phyloP scores from a whole-genome alignment of 2,888 invertebrate species.

The Gerris lacustris region DNA sequence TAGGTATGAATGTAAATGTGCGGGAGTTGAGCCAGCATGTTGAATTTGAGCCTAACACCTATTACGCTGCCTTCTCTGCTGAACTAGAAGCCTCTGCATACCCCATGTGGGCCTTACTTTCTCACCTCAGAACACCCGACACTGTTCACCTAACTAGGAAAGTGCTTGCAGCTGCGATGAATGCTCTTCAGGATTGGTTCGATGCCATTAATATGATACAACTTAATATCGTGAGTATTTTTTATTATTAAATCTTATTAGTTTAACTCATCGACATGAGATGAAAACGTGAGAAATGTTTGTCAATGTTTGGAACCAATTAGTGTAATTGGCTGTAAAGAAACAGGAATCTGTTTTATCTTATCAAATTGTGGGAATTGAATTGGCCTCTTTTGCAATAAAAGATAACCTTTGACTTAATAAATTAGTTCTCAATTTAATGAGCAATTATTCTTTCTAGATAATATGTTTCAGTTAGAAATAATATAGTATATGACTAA shows the following conservation, averaged over 20 bases:
- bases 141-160: constrained; percentile 58
- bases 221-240: constrained; percentile 50
- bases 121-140: constrained; percentile 63
- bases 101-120: constrained; percentile 94
- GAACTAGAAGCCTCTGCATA: constrained; percentile 94
- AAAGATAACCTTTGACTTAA: too few relatives aligned
- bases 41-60: constrained; percentile 92
- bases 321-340: too few relatives aligned
- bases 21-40: constrained; percentile 82
- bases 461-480: too few relatives aligned
- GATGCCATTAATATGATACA: constrained; percentile 64
- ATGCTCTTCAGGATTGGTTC: constrained; percentile 76
- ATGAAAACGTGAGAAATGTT: too few relatives aligned
- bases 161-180: constrained; percentile 62
- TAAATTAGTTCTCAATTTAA: too few relatives aligned
- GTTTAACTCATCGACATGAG: too few relatives aligned
- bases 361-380: too few relatives aligned
- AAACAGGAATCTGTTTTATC: too few relatives aligned
- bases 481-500: too few relatives aligned
- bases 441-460: too few relatives aligned
- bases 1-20: constrained; percentile 93
- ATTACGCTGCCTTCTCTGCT: constrained; percentile 95
- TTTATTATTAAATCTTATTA: neutral
- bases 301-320: too few relatives aligned
- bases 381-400: too few relatives aligned